Percentiles rank a stretch among this genome's conserved stretches.
phyloP scores from a whole-genome alignment of 2,888 invertebrate genomes.

The Nomada ruficornis region DNA sequence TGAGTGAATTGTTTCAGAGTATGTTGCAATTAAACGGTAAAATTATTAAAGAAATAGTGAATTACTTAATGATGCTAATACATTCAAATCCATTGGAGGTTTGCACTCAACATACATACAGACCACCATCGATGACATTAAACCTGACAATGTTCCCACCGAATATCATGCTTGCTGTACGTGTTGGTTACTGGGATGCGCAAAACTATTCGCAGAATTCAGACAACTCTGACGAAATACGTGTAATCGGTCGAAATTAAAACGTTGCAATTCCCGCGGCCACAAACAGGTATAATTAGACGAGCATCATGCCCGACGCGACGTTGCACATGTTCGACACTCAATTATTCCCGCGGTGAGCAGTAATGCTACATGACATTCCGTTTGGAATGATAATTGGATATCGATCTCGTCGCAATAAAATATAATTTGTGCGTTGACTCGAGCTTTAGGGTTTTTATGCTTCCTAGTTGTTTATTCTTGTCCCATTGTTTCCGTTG shows the following conservation, averaged over 20 bases:
- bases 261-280: constrained; percentile 41
- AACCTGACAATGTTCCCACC: constrained; percentile 17
- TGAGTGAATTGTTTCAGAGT: too few species aligned
- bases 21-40: too few species aligned
- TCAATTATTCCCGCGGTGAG: constrained; percentile 39
- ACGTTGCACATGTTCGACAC: constrained; percentile 41
- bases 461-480: neutral
- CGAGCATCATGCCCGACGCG: constrained; percentile 32
- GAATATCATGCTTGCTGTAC: constrained; percentile 11
- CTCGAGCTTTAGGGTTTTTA: neutral
- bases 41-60: too few species aligned
- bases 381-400: constrained; percentile 40
- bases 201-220: constrained; percentile 39
- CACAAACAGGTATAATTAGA: constrained; percentile 47
- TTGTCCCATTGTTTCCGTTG: neutral
- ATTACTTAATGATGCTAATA: neutral
- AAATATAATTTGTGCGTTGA: constrained; percentile 28
- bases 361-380: constrained; percentile 37
- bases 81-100: constrained; percentile 5
- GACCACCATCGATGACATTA: neutral
- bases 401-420: constrained; percentile 51
- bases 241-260: constrained; percentile 48
- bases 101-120: constrained; percentile 1
- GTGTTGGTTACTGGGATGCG: constrained; percentile 12
- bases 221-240: constrained; percentile 30